These are phyloP conservation scores for Gulo gulo DNA, from an alignment of 2,113 vertebrate species.

Conservation along the genomic window DNA sequence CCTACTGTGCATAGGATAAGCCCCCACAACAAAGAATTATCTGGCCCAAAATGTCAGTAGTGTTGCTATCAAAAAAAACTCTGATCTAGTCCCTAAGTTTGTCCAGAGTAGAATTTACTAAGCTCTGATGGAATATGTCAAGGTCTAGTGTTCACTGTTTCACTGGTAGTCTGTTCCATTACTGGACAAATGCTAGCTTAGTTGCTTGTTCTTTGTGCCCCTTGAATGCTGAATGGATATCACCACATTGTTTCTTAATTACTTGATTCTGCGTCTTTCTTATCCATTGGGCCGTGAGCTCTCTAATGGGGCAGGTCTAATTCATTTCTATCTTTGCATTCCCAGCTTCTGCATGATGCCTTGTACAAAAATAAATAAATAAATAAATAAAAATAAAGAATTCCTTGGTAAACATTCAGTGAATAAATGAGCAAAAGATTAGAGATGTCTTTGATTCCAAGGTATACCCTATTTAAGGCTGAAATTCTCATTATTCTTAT, in stretches of 20 bases:
- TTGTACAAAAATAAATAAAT: background rate
- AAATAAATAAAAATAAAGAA: background rate
- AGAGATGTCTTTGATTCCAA: background rate
- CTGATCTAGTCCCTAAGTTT: background rate
- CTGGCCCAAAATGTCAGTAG: background rate
- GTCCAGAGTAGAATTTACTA: background rate
- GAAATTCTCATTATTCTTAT: background rate
- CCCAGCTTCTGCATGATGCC: background rate
- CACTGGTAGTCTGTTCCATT: background rate
- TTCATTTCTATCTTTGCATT: background rate
- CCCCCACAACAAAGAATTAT: background rate
- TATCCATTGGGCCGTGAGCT: background rate
- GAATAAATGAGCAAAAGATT: background rate
- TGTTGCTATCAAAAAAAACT: background rate
- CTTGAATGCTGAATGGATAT: background rate
- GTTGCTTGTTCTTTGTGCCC: background rate
- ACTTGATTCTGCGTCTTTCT: background rate
- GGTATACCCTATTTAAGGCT: background rate
- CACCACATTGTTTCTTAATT: background rate
- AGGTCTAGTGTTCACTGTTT: background rate
- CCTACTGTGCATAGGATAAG: background rate
- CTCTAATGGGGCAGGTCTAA: background rate
- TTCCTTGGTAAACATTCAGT: background rate
- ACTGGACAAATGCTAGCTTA: background rate
- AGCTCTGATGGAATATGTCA: background rate